Conservation (phyloP, 2,797 vertebrate genomes). For the Loriculus beryllinus region DNA sequence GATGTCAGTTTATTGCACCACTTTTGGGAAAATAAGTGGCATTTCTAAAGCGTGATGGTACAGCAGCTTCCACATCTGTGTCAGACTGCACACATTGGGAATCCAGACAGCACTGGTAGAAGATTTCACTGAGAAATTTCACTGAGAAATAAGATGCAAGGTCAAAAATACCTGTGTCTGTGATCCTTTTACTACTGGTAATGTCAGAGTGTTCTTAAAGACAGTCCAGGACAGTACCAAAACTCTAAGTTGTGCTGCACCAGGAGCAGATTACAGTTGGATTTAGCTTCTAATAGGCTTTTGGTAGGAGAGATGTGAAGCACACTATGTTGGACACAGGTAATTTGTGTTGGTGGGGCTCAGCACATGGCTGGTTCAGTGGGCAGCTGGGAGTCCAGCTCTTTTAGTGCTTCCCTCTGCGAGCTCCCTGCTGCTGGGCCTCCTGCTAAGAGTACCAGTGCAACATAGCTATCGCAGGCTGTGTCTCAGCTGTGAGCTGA, state of each 20-base stretch:
- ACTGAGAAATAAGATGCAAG: not conserved
- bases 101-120: not conserved
- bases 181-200: not conserved
- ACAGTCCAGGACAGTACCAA: not conserved
- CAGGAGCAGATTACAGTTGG: not conserved
- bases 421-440: not conserved
- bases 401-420: not conserved
- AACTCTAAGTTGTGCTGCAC: not conserved
- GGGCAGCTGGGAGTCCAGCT: not conserved
- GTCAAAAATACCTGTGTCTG: not conserved
- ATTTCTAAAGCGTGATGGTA: not conserved
- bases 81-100: not conserved
- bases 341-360: not conserved
- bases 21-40: not conserved
- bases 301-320: not conserved
- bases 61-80: not conserved
- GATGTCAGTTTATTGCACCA: not conserved
- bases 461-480: accelerated
- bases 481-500: not conserved
- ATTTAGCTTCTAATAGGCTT: not conserved
- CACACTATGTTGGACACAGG: accelerated
- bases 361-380: not conserved
- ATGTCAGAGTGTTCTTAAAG: accelerated
- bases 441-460: too few relatives aligned
- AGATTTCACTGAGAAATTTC: not conserved